phyloP scores from a whole-genome alignment of 2,888 invertebrate species.

The Protodeltote pygarga region DNA sequence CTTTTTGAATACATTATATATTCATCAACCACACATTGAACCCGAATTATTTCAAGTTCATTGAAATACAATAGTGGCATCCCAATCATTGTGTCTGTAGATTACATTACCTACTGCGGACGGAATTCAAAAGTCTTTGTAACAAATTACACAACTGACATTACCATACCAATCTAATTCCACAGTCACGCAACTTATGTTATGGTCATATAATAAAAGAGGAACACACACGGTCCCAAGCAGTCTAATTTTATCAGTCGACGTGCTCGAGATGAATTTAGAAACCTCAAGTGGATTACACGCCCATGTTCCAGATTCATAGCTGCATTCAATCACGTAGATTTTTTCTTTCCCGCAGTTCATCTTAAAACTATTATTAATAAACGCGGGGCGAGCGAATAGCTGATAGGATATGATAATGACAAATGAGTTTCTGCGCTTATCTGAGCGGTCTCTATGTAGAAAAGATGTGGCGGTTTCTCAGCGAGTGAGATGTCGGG shows the following conservation, averaged over 20 bases:
- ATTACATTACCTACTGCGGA: conserved; percentile 33
- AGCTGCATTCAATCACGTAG: conserved; percentile 46
- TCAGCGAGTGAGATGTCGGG: conserved; percentile 66
- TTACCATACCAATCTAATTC: conserved; percentile 62
- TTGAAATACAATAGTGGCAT: conserved; percentile 22
- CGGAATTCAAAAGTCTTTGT: conserved; percentile 46
- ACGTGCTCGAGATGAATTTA: conserved; percentile 58
- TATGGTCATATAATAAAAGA: conserved; percentile 56
- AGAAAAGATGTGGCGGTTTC: conserved; percentile 70
- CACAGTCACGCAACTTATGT: conserved; percentile 64
- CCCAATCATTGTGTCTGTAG: conserved; percentile 20
- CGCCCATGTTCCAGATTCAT: conserved; percentile 44
- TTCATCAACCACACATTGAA: background rate
- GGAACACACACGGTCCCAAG: conserved; percentile 56
- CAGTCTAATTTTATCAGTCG: conserved; percentile 62
- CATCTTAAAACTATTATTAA: conserved; percentile 34
- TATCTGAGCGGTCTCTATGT: conserved; percentile 65
- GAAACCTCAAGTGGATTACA: conserved; percentile 56
- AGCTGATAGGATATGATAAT: conserved; percentile 72
- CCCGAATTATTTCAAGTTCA: conserved; percentile 15
- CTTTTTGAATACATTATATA: too few species aligned
- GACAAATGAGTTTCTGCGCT: conserved; percentile 71
- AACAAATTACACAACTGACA: conserved; percentile 60
- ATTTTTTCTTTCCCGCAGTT: conserved; percentile 29
- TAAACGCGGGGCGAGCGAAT: conserved; percentile 39